These are phyloP conservation scores for Conus betulinus DNA, from an alignment of 1,140 invertebrate species.

Conservation along the genomic window DNA sequence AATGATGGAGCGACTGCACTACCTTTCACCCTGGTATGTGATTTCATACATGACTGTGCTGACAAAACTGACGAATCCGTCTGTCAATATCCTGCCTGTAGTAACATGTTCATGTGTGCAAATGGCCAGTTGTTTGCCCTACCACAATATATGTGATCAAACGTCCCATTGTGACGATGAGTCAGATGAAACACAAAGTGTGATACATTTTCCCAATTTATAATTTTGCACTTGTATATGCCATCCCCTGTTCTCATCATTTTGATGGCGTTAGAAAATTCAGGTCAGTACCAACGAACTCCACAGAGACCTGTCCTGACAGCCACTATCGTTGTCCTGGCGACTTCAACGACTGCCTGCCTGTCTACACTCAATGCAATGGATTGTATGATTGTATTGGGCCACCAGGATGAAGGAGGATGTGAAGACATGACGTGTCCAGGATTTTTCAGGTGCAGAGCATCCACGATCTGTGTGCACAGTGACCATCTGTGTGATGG, in stretches of 20 bases:
- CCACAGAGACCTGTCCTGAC: neutral
- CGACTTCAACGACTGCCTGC: neutral
- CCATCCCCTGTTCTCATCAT: neutral
- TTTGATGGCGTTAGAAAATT: slow-evolving; percentile 12
- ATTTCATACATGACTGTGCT: slow-evolving; percentile 7
- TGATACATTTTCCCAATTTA: no score
- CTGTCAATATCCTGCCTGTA: neutral
- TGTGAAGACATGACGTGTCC: slow-evolving; percentile 31
- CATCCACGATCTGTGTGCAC: slow-evolving; percentile 29
- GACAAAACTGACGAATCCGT: neutral
- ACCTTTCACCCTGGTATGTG: neutral
- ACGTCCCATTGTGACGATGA: neutral
- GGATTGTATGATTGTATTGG: slow-evolving; percentile 19
- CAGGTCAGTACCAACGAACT: neutral
- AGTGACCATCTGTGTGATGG: slow-evolving; percentile 28
- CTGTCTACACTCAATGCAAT: slow-evolving; percentile 24
- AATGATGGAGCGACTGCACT: neutral
- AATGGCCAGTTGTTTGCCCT: slow-evolving; percentile 16
- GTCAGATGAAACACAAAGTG: neutral
- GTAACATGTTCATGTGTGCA: neutral
- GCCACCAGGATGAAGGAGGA: slow-evolving; percentile 21
- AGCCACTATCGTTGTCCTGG: slow-evolving; percentile 15
- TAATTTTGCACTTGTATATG: neutral
- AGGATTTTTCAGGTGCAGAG: slow-evolving; percentile 29
- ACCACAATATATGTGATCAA: neutral